phyloP scores from a whole-genome alignment of 1,140 invertebrate genomes.

The Halotydeus destructor region DNA sequence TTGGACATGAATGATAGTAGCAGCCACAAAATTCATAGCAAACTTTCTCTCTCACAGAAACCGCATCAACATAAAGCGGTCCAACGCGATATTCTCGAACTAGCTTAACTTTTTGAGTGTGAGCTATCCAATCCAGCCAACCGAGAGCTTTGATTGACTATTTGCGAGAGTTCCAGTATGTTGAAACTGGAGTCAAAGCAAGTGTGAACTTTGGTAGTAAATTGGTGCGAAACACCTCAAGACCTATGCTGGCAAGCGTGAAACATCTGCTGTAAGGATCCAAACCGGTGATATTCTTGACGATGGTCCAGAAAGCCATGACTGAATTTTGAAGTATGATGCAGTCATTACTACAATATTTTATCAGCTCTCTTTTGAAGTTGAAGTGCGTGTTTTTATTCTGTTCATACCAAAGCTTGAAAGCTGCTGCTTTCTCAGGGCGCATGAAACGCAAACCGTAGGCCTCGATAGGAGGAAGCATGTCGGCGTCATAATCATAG shows the following conservation, averaged over 20 bases:
- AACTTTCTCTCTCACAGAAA: not conserved
- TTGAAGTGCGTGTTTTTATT: not conserved
- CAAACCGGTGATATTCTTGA: constrained; percentile 4
- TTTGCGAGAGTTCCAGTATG: not conserved
- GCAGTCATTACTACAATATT: too few relatives aligned
- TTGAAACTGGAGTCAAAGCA: not conserved
- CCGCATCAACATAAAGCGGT: not conserved
- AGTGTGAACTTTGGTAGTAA: not conserved
- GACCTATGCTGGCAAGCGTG: not conserved
- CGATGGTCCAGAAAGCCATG: too few relatives aligned
- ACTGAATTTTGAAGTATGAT: too few relatives aligned
- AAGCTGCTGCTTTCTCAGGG: constrained; percentile 5
- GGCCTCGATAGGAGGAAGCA: not conserved
- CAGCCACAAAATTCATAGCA: constrained; percentile 4
- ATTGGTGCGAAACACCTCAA: not conserved
- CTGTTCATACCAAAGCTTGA: constrained; percentile 8
- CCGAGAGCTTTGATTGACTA: not conserved
- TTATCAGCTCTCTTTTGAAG: too few relatives aligned
- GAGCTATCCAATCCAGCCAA: not conserved
- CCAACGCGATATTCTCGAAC: not conserved
- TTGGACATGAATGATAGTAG: constrained; percentile 1
- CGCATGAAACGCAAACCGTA: constrained; percentile 2
- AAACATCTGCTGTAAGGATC: not conserved
- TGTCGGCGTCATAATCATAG: not conserved
- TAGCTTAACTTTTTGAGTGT: too few relatives aligned